Percentiles rank a stretch among this genome's conserved stretches.
These are phyloP conservation scores for Globodera rostochiensis DNA, from an alignment of 1,140 invertebrate genomes.

Conservation along the genomic window DNA sequence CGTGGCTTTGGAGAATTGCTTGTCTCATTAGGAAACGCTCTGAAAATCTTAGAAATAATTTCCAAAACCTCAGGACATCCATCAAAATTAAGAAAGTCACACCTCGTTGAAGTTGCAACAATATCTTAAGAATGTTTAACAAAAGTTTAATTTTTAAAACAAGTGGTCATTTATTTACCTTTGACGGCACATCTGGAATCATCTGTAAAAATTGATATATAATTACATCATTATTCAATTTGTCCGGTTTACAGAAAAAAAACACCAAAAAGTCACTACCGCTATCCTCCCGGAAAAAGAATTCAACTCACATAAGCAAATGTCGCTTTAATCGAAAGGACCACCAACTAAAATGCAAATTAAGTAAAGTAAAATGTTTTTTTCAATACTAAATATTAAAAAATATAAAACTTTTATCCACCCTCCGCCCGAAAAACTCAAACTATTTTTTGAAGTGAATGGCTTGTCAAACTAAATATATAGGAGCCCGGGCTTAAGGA, in stretches of 20 bases:
- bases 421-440: too few relatives aligned
- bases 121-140: conserved; percentile 37
- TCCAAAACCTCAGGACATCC: neutral
- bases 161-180: neutral
- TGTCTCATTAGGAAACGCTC: conserved; percentile 47
- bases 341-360: conserved; percentile 76
- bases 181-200: conserved; percentile 83
- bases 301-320: conserved; percentile 78
- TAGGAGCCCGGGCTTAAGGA: too few relatives aligned
- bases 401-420: too few relatives aligned
- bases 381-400: too few relatives aligned
- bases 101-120: conserved; percentile 63
- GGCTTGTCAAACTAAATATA: too few relatives aligned
- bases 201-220: conserved; percentile 58
- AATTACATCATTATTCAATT: neutral
- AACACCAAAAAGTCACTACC: too few relatives aligned
- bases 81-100: conserved; percentile 12
- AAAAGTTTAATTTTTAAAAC: neutral
- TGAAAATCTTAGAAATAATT: neutral
- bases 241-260: too few relatives aligned
- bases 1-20: conserved; percentile 50
- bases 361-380: too few relatives aligned
- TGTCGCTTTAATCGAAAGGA: conserved; percentile 85
- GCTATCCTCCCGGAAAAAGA: neutral
- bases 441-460: too few relatives aligned